These are phyloP conservation scores for Brenthis daphne DNA, from an alignment of 2,888 invertebrate species.

Conservation along the genomic window DNA sequence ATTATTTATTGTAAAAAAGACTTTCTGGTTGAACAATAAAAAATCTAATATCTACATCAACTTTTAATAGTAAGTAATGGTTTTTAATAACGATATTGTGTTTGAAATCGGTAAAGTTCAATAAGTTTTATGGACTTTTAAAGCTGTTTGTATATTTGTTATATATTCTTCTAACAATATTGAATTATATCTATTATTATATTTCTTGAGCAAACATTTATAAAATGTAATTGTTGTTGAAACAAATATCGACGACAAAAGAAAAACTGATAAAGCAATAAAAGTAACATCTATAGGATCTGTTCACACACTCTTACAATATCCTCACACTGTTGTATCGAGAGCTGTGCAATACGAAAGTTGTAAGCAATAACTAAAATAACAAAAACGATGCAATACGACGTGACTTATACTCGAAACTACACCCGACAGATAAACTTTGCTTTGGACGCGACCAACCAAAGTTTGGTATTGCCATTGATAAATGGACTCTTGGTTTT, in stretches of 20 bases:
- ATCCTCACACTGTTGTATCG: background rate
- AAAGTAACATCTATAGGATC: conserved; percentile 10
- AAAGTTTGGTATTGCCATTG: conserved; percentile 6
- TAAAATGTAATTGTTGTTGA: background rate
- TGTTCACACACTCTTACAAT: background rate
- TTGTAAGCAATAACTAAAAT: conserved; percentile 24
- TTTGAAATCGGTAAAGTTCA: too few species aligned
- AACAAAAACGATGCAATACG: conserved; percentile 15
- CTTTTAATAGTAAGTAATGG: too few species aligned
- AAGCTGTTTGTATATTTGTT: too few species aligned
- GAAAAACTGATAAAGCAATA: conserved; percentile 10
- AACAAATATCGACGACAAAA: background rate
- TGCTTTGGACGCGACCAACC: background rate
- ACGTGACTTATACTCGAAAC: conserved; percentile 14
- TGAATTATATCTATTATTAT: too few species aligned
- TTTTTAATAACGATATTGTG: too few species aligned
- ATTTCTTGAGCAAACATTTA: background rate
- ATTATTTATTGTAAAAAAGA: too few species aligned
- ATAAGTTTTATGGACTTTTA: too few species aligned
- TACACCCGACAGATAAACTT: conserved; percentile 4
- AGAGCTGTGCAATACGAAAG: conserved; percentile 12
- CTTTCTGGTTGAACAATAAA: too few species aligned
- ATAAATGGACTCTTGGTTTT: conserved; percentile 10
- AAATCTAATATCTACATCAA: too few species aligned
- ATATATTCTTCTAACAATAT: too few species aligned